Percentiles rank a stretch among this genome's conserved stretches.
Conservation (phyloP, 2,113 vertebrate species). For the Mustelus asterias region DNA sequence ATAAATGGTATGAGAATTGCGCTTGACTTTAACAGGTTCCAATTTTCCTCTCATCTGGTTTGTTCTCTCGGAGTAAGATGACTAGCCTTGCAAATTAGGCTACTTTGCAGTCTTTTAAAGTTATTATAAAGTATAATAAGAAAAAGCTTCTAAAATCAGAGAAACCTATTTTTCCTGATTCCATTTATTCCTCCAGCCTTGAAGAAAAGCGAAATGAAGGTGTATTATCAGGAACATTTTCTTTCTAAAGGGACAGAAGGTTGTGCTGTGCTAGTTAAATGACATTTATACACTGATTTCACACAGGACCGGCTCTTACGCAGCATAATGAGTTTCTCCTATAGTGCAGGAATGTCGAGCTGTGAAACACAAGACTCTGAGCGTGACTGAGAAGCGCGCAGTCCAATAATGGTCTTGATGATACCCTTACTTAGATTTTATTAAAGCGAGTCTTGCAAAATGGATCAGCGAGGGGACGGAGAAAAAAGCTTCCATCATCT, state of each 20-base stretch:
- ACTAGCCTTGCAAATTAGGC: not conserved
- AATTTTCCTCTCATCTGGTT: slow-evolving; percentile 20
- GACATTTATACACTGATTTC: not conserved
- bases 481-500: not conserved
- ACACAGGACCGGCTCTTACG: not conserved
- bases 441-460: not conserved
- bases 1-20: not conserved
- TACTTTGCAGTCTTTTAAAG: not conserved
- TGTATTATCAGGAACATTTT: not conserved
- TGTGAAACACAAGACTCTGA: not conserved
- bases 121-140: slow-evolving; percentile 29
- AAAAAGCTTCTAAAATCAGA: slow-evolving; percentile 34
- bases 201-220: slow-evolving; percentile 9
- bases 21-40: not conserved
- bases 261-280: not conserved
- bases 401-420: not conserved
- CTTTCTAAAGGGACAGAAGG: slow-evolving; percentile 24
- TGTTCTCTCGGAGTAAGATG: not conserved
- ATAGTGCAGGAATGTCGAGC: not conserved
- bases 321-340: not conserved
- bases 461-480: not conserved
- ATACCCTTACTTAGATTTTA: not conserved
- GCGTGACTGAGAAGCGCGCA: not conserved
- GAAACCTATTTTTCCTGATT: too few species aligned
- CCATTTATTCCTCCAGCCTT: not conserved